phyloP scores from a whole-genome alignment of 2,888 invertebrate species.

The Drosophila tripunctata region DNA sequence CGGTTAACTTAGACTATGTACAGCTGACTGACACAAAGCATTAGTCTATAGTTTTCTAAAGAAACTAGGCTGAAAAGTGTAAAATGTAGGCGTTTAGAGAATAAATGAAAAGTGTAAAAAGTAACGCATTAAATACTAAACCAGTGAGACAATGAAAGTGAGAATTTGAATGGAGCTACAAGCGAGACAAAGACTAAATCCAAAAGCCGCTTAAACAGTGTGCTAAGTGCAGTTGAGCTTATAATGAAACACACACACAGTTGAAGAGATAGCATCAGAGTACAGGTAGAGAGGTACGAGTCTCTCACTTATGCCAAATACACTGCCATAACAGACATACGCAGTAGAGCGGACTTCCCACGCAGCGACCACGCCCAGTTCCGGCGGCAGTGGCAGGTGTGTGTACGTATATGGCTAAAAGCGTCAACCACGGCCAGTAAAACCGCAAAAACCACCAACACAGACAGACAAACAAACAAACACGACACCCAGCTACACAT shows the following conservation, averaged over 20 bases:
- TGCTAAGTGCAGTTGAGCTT: constrained; percentile 72
- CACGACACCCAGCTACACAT: constrained; percentile 17
- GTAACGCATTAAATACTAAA: constrained; percentile 26
- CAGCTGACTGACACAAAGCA: too few relatives aligned
- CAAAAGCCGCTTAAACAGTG: constrained; percentile 75
- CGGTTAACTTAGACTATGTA: too few relatives aligned
- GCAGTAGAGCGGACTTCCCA: constrained; percentile 51
- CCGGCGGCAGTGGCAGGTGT: constrained; percentile 53
- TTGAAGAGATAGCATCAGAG: constrained; percentile 11
- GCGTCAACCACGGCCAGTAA: constrained; percentile 52
- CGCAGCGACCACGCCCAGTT: constrained; percentile 60
- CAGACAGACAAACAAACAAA: constrained; percentile 48
- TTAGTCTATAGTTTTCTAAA: too few relatives aligned
- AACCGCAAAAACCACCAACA: constrained; percentile 73
- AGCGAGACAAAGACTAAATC: constrained; percentile 42
- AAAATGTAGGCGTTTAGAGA: constrained; percentile 34
- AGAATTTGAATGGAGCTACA: constrained; percentile 14
- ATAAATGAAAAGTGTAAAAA: constrained; percentile 16
- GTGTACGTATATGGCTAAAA: constrained; percentile 44
- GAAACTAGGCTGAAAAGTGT: too few relatives aligned
- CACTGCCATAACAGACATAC: constrained; percentile 24
- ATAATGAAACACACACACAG: constrained; percentile 65
- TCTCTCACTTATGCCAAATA: background rate
- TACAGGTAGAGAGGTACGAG: background rate
- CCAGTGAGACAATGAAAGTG: constrained; percentile 1